Percentiles rank a stretch among this genome's conserved stretches.
phyloP scores from a whole-genome alignment of 1,140 invertebrate species.

The Batillaria attramentaria region DNA sequence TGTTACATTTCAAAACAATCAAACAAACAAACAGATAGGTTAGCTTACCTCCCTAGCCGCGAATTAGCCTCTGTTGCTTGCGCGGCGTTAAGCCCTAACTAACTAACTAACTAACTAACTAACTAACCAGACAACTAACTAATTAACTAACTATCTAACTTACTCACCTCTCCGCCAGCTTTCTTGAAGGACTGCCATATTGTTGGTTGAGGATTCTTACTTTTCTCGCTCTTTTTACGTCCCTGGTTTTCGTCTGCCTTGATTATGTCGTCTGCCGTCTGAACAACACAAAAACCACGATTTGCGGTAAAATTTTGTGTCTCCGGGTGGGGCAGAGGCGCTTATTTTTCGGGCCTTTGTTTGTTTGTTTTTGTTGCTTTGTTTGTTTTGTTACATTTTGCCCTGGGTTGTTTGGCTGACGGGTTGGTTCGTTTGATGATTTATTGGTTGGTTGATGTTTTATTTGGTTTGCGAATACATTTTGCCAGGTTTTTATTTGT shows the following conservation, averaged over 20 bases:
- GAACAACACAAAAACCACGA: neutral
- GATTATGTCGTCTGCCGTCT: neutral
- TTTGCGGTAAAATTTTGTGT: neutral
- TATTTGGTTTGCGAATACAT: neutral
- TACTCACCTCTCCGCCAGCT: constrained; percentile 2
- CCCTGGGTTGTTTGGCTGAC: too few relatives aligned
- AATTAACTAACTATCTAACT: neutral
- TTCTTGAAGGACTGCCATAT: constrained; percentile 17
- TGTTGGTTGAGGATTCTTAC: neutral
- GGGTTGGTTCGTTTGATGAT: too few relatives aligned
- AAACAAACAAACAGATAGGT: neutral
- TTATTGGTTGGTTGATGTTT: neutral
- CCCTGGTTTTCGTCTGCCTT: neutral
- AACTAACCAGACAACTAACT: neutral
- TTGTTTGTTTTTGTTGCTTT: neutral
- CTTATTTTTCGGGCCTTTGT: neutral
- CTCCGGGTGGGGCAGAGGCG: neutral
- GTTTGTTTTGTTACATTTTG: too few relatives aligned
- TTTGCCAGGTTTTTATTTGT: neutral
- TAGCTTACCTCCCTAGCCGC: neutral
- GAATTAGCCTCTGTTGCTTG: too few relatives aligned
- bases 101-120: neutral
- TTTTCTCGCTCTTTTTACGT: neutral
- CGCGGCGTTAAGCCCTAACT: neutral
- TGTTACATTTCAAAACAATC: neutral